Conservation (phyloP, 2,113 vertebrate genomes). For the Falcunculus frontatus region DNA sequence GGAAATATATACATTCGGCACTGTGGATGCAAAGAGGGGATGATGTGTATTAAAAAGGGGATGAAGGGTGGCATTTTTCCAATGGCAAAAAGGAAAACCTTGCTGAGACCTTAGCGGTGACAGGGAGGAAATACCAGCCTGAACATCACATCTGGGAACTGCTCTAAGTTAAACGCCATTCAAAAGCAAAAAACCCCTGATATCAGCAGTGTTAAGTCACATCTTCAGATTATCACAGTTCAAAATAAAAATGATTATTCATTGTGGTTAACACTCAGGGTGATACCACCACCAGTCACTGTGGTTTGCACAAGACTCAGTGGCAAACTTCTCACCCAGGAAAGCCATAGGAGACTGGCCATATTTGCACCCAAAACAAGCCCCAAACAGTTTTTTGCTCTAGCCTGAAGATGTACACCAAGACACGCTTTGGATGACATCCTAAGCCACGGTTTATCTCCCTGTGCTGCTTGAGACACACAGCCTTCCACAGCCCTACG, state of each 20-base stretch:
- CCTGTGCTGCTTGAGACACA: not conserved
- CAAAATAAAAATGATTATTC: not conserved
- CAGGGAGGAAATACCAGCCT: not conserved
- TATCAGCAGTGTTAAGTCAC: not conserved
- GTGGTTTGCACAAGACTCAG: not conserved
- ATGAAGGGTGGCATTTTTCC: not conserved
- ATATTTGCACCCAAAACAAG: not conserved
- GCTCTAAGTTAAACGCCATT: not conserved
- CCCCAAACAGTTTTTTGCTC: not conserved
- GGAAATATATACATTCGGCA: not conserved
- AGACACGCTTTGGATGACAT: not conserved
- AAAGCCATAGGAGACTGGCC: not conserved
- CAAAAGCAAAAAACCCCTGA: not conserved
- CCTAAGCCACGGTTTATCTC: not conserved
- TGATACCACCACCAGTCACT: not conserved
- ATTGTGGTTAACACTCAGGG: not conserved
- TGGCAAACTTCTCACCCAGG: not conserved
- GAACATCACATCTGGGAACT: not conserved
- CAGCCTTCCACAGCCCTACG: not conserved
- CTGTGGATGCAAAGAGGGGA: not conserved
- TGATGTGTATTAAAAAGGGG: not conserved
- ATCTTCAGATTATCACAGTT: not conserved
- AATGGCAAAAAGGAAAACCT: not conserved
- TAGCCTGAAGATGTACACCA: not conserved
- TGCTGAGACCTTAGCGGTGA: not conserved